Percentiles rank a stretch among this genome's conserved stretches.
phyloP scores from a whole-genome alignment of 2,888 invertebrate species.

The Noctua janthe region DNA sequence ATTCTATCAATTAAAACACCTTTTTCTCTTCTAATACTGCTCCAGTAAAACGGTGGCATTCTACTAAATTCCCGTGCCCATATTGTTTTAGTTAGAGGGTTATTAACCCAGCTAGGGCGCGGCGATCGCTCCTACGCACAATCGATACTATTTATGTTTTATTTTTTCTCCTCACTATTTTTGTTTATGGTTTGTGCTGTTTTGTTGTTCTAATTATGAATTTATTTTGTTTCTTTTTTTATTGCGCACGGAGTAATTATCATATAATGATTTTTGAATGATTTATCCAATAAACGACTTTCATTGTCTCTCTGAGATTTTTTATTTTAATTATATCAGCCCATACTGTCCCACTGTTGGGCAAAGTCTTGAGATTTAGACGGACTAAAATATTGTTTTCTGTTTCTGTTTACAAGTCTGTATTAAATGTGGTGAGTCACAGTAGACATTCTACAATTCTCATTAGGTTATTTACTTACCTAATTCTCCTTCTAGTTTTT shows the following conservation, averaged over 20 bases:
- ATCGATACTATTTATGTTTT: conserved; percentile 59
- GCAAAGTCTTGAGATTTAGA: background rate
- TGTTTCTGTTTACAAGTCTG: background rate
- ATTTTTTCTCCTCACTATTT: conserved; percentile 36
- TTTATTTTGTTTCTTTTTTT: background rate
- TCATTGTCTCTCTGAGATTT: background rate
- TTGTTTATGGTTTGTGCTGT: conserved; percentile 12
- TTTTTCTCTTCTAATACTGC: conserved; percentile 62
- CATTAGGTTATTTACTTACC: background rate
- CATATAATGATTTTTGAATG: background rate
- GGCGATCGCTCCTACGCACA: conserved; percentile 51
- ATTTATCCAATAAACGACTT: background rate
- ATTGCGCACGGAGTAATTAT: background rate
- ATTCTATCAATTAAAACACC: conserved; percentile 16
- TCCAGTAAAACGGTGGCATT: conserved; percentile 76
- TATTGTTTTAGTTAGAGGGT: conserved; percentile 88
- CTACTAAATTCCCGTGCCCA: conserved; percentile 85
- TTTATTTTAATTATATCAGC: background rate
- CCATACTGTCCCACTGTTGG: background rate
- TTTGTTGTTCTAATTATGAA: background rate
- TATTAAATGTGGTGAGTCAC: background rate
- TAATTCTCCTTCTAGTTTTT: background rate
- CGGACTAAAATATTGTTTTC: background rate
- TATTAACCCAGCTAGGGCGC: conserved; percentile 83
- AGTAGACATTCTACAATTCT: background rate